Evolutionary conservation across 2,888 invertebrate species (phyloP).

Genomic region (Cotesia congregata): DNA sequence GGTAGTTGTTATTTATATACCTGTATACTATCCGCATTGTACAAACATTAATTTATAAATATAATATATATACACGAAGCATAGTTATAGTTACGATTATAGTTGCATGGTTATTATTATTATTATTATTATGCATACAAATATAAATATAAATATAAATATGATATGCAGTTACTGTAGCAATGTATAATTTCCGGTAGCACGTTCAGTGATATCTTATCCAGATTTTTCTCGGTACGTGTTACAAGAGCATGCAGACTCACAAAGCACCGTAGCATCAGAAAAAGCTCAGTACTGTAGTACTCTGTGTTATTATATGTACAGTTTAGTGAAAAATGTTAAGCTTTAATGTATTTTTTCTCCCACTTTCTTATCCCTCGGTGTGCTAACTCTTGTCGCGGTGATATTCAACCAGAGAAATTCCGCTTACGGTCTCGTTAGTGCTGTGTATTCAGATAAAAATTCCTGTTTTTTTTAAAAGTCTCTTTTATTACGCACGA

Average conservation of each 20-base stretch:
- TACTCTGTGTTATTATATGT: neutral
- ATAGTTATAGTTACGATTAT: too few relatives aligned
- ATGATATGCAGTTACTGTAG: slow-evolving; percentile 1
- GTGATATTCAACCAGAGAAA: slow-evolving; percentile 20
- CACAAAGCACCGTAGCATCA: neutral
- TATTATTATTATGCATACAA: neutral
- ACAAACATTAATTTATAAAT: neutral
- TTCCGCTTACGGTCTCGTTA: slow-evolving; percentile 19
- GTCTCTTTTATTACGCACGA: slow-evolving; percentile 8
- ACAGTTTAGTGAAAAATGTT: neutral
- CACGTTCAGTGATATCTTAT: slow-evolving; percentile 35
- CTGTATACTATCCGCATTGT: neutral
- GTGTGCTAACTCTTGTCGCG: neutral
- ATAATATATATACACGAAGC: neutral
- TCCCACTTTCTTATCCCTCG: neutral
- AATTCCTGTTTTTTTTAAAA: neutral
- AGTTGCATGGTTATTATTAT: neutral
- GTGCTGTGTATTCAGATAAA: slow-evolving; percentile 7
- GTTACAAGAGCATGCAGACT: slow-evolving; percentile 6
- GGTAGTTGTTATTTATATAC: slow-evolving; percentile 20
- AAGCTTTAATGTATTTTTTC: slow-evolving; percentile 17
- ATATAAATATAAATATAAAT: slow-evolving; percentile 2
- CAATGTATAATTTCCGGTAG: slow-evolving; percentile 36
- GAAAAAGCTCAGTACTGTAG: neutral
- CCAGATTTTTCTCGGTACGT: slow-evolving; percentile 32